A percentile compares a stretch with the other conserved stretches of the same genome.
Evolutionary conservation across 2,113 vertebrate genomes (phyloP).

Genomic region (Malurus cyaneus): DNA sequence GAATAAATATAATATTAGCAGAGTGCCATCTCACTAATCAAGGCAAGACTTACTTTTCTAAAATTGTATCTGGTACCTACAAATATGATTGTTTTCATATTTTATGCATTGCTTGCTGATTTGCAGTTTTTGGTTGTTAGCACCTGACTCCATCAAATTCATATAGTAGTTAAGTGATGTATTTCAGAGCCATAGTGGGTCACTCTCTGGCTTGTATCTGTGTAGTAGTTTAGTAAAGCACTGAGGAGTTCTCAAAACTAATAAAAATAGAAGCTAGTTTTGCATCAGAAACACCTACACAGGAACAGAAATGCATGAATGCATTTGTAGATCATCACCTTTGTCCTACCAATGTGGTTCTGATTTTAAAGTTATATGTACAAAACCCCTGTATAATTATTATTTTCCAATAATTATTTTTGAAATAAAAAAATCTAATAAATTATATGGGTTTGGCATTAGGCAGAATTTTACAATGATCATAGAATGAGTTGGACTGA

Average conservation of each 20-base stretch:
- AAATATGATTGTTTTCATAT: not conserved
- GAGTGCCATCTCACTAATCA: not conserved
- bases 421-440: not conserved
- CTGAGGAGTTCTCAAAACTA: not conserved
- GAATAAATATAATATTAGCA: not conserved
- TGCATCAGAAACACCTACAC: not conserved
- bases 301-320: not conserved
- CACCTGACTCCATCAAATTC: not conserved
- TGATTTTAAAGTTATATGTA: not conserved
- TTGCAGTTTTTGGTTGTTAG: not conserved
- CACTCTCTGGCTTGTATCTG: not conserved
- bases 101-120: not conserved
- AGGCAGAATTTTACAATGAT: not conserved
- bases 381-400: not conserved
- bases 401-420: not conserved
- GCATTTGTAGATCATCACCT: not conserved
- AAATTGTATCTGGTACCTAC: not conserved
- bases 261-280: not conserved
- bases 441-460: not conserved
- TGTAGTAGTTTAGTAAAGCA: not conserved
- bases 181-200: not conserved
- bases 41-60: not conserved
- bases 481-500: not conserved
- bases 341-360: not conserved
- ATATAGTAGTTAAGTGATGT: not conserved